Percentiles rank a stretch among this genome's conserved stretches.
These are phyloP conservation scores for Protosalanx chinensis DNA, from an alignment of 2,797 vertebrate species.

Conservation along the genomic window DNA sequence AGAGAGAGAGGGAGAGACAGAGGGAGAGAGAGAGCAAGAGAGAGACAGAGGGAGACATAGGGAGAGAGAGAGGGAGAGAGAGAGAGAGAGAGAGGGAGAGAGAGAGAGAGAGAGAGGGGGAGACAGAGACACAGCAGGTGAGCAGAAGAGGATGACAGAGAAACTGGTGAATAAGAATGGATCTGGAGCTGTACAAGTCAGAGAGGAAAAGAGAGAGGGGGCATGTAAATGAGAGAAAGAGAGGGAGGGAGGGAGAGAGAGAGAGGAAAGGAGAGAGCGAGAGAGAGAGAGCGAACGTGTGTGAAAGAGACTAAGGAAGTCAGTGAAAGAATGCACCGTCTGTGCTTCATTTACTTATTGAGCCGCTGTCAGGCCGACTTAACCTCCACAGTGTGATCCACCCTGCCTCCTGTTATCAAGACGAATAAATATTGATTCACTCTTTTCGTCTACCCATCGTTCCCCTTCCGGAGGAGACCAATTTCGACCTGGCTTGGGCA, in stretches of 20 bases:
- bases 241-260: slow-evolving; percentile 10
- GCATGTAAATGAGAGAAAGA: too few species aligned
- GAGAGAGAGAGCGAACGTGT: not conserved
- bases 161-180: too few species aligned
- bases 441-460: slow-evolving; percentile 44
- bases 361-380: slow-evolving; percentile 60
- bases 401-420: slow-evolving; percentile 42
- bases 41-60: too few species aligned
- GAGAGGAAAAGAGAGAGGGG: slow-evolving; percentile 10
- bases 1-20: not conserved
- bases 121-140: not conserved
- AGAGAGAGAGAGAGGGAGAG: too few species aligned
- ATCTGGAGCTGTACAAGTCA: too few species aligned
- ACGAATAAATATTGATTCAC: slow-evolving; percentile 66
- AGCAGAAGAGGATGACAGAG: too few species aligned
- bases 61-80: too few species aligned
- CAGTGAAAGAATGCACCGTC: slow-evolving; percentile 17
- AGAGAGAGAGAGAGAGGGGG: too few species aligned
- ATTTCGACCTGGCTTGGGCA: not conserved
- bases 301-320: not conserved
- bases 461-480: slow-evolving; percentile 33
- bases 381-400: slow-evolving; percentile 51
- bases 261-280: not conserved
- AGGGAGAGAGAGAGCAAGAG: too few species aligned
- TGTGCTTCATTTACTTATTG: slow-evolving; percentile 60